A percentile compares a stretch with the other conserved stretches of the same genome.
Conservation (phyloP, 2,797 vertebrate genomes). For the Anabacerthia variegaticeps region DNA sequence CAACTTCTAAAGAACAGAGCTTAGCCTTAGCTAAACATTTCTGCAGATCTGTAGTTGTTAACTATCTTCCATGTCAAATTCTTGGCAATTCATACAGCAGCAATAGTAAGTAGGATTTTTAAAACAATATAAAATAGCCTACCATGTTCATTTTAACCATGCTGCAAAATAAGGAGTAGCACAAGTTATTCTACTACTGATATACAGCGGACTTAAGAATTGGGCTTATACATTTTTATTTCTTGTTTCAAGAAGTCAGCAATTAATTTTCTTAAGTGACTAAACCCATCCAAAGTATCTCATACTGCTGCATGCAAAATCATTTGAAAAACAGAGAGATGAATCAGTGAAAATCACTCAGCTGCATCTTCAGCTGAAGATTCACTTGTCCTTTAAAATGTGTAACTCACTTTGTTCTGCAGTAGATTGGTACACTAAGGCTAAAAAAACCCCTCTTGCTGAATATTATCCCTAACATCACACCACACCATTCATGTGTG, state of each 20-base stretch:
- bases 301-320: conserved; percentile 64
- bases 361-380: conserved; percentile 33
- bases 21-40: background rate
- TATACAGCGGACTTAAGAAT: conserved; percentile 45
- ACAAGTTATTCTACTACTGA: conserved; percentile 47
- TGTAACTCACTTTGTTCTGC: conserved; percentile 47
- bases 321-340: conserved; percentile 59
- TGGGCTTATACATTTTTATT: conserved; percentile 66
- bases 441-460: background rate
- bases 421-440: background rate
- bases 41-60: background rate
- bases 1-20: background rate
- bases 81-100: conserved; percentile 5
- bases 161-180: conserved; percentile 52
- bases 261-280: conserved; percentile 65
- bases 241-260: conserved; percentile 58
- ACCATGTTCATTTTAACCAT: background rate
- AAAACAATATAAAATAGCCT: background rate
- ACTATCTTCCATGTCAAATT: background rate
- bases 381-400: conserved; percentile 44
- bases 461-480: conserved; percentile 20
- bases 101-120: conserved; percentile 41
- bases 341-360: conserved; percentile 58
- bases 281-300: conserved; percentile 50
- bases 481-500: conserved; percentile 25